Percentiles rank a stretch among this genome's conserved stretches.
These are phyloP conservation scores for Dunckerocampus dactyliophorus DNA, from an alignment of 2,113 vertebrate genomes.

Conservation along the genomic window DNA sequence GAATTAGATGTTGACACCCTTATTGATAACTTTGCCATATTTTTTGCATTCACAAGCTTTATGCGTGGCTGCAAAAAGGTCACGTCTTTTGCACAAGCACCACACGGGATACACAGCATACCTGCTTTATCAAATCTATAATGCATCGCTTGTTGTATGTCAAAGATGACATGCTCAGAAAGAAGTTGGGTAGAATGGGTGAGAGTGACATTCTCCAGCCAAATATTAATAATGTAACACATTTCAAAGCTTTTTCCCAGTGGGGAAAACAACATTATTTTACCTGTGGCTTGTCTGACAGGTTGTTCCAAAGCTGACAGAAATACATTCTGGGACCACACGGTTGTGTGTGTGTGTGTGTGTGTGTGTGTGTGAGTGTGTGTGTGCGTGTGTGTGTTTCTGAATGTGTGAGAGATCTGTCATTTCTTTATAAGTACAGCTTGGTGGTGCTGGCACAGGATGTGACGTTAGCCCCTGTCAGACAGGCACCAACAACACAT, in stretches of 20 bases:
- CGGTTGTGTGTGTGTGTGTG: slow-evolving; percentile 14
- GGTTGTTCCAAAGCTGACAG: slow-evolving; percentile 53
- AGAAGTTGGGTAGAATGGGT: slow-evolving; percentile 2
- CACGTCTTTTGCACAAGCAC: not conserved
- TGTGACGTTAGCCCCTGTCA: slow-evolving; percentile 36
- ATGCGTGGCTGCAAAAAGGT: not conserved
- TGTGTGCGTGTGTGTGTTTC: slow-evolving; percentile 6
- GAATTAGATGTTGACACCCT: slow-evolving; percentile 5
- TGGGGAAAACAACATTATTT: slow-evolving; percentile 54
- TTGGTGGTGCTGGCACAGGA: slow-evolving; percentile 42
- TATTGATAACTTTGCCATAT: not conserved
- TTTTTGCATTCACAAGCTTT: not conserved
- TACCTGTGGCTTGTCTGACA: slow-evolving; percentile 65
- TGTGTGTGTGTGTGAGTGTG: slow-evolving; percentile 17
- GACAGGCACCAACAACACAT: slow-evolving; percentile 20
- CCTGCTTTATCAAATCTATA: not conserved
- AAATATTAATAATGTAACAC: slow-evolving; percentile 61
- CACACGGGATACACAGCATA: slow-evolving; percentile 2
- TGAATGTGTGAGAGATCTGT: slow-evolving; percentile 41
- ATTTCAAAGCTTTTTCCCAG: slow-evolving; percentile 58
- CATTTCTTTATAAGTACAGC: slow-evolving; percentile 46
- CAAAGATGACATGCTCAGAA: slow-evolving; percentile 14
- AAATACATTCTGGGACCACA: slow-evolving; percentile 40
- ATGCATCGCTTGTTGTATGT: not conserved
- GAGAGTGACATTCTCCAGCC: slow-evolving; percentile 49